Base-by-base conservation (phyloP, 2,797 vertebrate genomes). In the Catharus ustulatus region DNA sequence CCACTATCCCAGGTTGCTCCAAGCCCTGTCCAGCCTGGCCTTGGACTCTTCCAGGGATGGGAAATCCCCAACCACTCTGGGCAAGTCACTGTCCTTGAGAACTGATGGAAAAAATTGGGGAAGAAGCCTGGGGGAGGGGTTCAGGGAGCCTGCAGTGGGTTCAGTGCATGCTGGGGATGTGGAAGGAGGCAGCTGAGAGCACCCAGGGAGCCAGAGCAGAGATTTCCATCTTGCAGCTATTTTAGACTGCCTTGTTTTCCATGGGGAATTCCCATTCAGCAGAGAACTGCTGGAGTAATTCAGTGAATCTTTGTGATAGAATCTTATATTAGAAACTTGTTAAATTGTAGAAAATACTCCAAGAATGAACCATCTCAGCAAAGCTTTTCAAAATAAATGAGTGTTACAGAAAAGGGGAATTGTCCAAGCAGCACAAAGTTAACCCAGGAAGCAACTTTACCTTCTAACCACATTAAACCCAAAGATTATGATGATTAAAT, bases 191-290 rank as follows among this genome's bases (percentile, higher is more conserved):
- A 67, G 45, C 8, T 57, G 76, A 63, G 73, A 83, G 69, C 46
- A 78, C 13, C 57, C 49, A 42, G 69, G 68, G 82, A 76, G 59
- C 9, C 36, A 59, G 36, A 72, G 21, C 16, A 68, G 45, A 68
- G 59, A 58, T 90, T 84, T 36, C 36, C 36, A 42, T 75, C 83
- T 22, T 7, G 36, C 34, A 93, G 93, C 82, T 96, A 55, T 94
- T 96, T 89, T n/a, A 83, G n/a, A 10, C 84, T 49, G 5, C 6
- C 5, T 20, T 81, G 5, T 64, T 91, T 72, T 61, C 95, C 62
- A 0, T 8, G 40, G 87, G 89, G 83, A 87, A 20, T 90, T 95
- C 85, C 79, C 87, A 75, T 95, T 95, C 89, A 91, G 68, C 84
- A 43, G 10, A 85, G 87, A 89, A 46, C 4, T 88, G 38, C 12